Conservation (phyloP, 1,140 invertebrate species). For the Lordiphosa clarofinis region DNA sequence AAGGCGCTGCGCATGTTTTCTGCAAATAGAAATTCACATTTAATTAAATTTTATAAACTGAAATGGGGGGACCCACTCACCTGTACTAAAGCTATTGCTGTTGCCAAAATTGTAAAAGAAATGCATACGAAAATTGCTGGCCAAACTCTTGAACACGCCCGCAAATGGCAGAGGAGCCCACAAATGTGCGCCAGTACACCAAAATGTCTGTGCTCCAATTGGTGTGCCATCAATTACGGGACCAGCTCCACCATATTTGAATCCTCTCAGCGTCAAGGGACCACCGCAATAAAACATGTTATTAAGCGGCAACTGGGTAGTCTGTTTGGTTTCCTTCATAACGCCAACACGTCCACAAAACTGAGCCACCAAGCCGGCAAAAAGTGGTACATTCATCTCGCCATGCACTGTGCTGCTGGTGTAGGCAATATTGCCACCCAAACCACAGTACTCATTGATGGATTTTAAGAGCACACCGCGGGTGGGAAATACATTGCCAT, state of each 20-base stretch:
- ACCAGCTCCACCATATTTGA: constrained; percentile 69
- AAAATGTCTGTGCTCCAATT: constrained; percentile 71
- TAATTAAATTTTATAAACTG: no score
- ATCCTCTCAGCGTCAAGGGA: constrained; percentile 68
- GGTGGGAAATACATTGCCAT: constrained; percentile 69
- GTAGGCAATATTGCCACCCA: constrained; percentile 72
- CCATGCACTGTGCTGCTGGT: constrained; percentile 68
- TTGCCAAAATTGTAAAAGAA: constrained; percentile 79
- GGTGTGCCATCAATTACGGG: constrained; percentile 70
- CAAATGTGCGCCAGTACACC: constrained; percentile 71
- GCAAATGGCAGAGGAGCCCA: constrained; percentile 75
- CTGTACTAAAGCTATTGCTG: constrained; percentile 63
- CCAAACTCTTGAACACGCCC: constrained; percentile 68
- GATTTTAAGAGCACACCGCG: constrained; percentile 66
- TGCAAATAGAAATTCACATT: constrained; percentile 12
- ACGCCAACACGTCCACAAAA: constrained; percentile 69
- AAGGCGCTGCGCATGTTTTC: constrained; percentile 71
- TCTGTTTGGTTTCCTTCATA: constrained; percentile 60
- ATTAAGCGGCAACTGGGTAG: constrained; percentile 62
- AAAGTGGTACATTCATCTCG: constrained; percentile 71
- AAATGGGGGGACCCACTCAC: constrained; percentile 20
- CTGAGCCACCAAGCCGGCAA: constrained; percentile 65
- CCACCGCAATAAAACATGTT: constrained; percentile 78
- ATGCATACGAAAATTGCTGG: constrained; percentile 73
- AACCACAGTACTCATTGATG: constrained; percentile 69